phyloP scores from a whole-genome alignment of 2,888 invertebrate species.

The Gastracanthus pulcherrimus region DNA sequence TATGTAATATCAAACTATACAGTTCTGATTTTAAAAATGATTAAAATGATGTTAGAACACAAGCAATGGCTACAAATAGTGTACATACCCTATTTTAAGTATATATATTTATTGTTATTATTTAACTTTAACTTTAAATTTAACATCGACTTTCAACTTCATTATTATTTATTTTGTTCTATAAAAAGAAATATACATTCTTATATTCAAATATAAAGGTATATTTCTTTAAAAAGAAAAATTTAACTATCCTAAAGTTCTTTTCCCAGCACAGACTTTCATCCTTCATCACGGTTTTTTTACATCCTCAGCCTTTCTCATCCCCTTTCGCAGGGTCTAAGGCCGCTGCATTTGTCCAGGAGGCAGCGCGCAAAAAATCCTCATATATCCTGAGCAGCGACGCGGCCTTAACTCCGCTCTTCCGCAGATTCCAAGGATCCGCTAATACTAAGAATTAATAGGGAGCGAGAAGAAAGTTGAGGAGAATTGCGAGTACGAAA shows the following conservation, averaged over 20 bases:
- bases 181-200: no score
- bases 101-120: no score
- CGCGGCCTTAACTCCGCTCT: neutral
- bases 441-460: slow-evolving; percentile 20
- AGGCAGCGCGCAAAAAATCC: slow-evolving; percentile 10
- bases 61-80: no score
- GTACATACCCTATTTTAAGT: no score
- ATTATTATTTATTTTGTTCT: no score
- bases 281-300: slow-evolving; percentile 13
- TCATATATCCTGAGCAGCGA: neutral
- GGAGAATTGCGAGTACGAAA: slow-evolving; percentile 1
- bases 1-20: no score
- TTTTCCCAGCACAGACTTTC: neutral
- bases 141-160: no score
- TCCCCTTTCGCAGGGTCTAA: neutral
- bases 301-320: neutral
- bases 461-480: neutral
- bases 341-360: slow-evolving; percentile 9
- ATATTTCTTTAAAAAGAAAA: neutral
- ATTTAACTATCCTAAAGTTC: neutral
- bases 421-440: slow-evolving; percentile 8
- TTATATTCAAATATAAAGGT: no score
- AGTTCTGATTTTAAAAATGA: no score
- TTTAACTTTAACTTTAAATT: no score
- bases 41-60: no score